Base-by-base conservation (phyloP, 2,797 vertebrate genomes). In the Smutsia gigantea region DNA sequence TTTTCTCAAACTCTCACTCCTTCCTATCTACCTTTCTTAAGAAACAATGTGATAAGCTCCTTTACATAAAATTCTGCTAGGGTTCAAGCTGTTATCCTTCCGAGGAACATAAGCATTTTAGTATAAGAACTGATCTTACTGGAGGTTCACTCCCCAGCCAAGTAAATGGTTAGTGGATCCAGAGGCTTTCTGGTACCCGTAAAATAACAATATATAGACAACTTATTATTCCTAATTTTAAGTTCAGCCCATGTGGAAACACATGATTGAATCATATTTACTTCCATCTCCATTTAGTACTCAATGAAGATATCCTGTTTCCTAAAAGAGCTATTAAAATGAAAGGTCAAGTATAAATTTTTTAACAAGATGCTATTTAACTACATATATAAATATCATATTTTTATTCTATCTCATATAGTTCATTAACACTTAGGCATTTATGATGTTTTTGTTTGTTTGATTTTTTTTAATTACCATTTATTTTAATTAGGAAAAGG, bases 301-400 rank as follows among this genome's bases (percentile, higher is more conserved):
- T n/a, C 49, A 90, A 7, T 11, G 31, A 10, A 90, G 42, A 85
- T 61, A 55, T 87, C 12, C 39, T 95, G 14, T 12, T 37, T 87
- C 39, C 59, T 74, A 87, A 94, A 93, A 87, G 3, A 31, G 4
- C 17, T 55, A 75, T 91, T 81, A 87, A 96, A 93, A 91, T 39
- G n/a, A 94, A 97, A 92, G 42, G 51, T 61, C 78, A 79, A 64
- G n/a, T 53, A 74, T 88, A 90, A 79, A 75, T 79, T 93, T 87
- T 87, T 79, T 85, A 94, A 91, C 4, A 96, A 72, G 25, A 79
- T 75, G 39, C 27, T 79, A 46, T 53, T 84, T 97, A 89, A 90
- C 57, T 71, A 53, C 8, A 71, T 17, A 42, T 53, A 95, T 68
- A 91, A 95, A 85, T 93, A 81, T 61, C 82, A 81, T 13, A 71